These are phyloP conservation scores for Rhysida immarginata DNA, from an alignment of 1,140 invertebrate species.

Conservation along the genomic window DNA sequence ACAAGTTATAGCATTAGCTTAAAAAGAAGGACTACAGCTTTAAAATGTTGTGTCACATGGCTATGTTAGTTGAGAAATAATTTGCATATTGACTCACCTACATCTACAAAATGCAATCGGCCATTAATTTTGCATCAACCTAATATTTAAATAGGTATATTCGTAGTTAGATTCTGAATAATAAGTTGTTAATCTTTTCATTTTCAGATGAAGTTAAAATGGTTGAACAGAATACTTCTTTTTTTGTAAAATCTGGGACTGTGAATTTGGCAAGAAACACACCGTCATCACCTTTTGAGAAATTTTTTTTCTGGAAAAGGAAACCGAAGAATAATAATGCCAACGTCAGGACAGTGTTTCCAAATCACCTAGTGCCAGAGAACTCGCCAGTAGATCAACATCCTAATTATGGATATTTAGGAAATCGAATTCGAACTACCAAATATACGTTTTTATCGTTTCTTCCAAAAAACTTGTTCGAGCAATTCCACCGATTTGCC, in stretches of 20 bases:
- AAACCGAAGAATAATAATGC: background rate
- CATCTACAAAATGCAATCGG: no score
- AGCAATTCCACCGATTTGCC: conserved; percentile 94
- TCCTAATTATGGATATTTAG: conserved; percentile 60
- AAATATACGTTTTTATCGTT: conserved; percentile 92
- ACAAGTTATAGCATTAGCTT: no score
- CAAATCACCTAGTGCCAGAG: conserved; percentile 13
- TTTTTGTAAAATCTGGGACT: background rate
- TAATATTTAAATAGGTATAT: no score
- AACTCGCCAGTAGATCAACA: conserved; percentile 49
- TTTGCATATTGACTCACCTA: no score
- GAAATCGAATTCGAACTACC: conserved; percentile 78
- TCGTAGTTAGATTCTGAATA: no score
- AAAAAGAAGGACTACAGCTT: no score
- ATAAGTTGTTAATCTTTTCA: background rate
- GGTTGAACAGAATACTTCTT: background rate
- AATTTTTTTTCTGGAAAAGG: conserved; percentile 10
- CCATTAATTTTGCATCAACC: no score
- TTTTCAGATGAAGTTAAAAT: background rate
- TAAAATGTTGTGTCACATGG: no score
- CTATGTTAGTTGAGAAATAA: no score
- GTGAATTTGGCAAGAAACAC: background rate
- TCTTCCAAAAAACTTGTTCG: conserved; percentile 88
- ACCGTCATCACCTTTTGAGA: conserved; percentile 6
- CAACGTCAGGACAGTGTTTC: conserved; percentile 1